Conservation (phyloP, 2,113 vertebrate genomes). For the Tragelaphus strepsiceros region DNA sequence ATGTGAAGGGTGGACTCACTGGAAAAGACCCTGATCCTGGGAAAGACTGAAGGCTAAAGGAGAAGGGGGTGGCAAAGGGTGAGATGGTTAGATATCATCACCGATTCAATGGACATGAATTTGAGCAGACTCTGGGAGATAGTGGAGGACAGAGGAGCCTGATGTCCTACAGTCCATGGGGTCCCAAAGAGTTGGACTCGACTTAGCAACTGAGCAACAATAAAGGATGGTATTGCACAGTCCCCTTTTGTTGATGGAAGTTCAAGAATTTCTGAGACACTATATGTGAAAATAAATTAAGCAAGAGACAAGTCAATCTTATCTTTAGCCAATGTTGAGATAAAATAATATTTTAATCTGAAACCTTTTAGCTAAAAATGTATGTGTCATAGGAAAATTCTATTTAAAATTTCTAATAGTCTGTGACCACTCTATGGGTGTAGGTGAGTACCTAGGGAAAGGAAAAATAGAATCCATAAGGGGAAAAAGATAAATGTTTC, state of each 20-base stretch:
- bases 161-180: not conserved
- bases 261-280: not conserved
- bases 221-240: not conserved
- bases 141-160: not conserved
- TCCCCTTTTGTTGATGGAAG: not conserved
- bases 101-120: not conserved
- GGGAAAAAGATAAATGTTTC: not conserved
- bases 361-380: not conserved
- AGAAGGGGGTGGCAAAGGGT: not conserved
- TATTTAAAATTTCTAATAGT: not conserved
- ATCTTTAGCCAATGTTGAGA: not conserved
- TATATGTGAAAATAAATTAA: not conserved
- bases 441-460: not conserved
- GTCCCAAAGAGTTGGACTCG: not conserved
- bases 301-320: not conserved
- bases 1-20: not conserved
- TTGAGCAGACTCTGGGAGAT: not conserved
- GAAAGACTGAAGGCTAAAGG: not conserved
- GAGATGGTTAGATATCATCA: not conserved
- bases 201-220: not conserved
- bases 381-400: not conserved
- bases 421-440: not conserved
- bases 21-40: not conserved
- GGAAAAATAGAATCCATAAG: not conserved
- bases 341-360: not conserved